Evolutionary conservation across 2,888 invertebrate species (phyloP).

Genomic region (Agriopis aurantiaria): DNA sequence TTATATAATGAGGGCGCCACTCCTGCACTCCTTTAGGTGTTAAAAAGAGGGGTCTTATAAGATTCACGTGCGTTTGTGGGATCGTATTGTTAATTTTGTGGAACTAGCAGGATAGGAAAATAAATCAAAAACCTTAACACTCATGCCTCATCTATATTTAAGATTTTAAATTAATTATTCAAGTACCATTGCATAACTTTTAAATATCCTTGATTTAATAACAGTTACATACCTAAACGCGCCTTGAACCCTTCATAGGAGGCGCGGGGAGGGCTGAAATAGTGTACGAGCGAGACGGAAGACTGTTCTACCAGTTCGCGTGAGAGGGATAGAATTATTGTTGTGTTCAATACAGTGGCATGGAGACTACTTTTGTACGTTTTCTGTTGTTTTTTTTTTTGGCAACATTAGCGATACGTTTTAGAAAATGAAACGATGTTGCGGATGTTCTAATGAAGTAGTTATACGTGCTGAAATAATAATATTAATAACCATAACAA

Average conservation of each 20-base stretch:
- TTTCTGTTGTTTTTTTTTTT: slow-evolving; percentile 21
- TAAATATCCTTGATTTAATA: slow-evolving; percentile 22
- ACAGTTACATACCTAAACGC: slow-evolving; percentile 63
- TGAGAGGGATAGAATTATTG: slow-evolving; percentile 65
- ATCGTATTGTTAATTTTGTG: too few relatives aligned
- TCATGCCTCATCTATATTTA: too few relatives aligned
- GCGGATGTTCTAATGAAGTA: slow-evolving; percentile 4
- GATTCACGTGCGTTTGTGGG: too few relatives aligned
- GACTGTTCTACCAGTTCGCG: slow-evolving; percentile 53
- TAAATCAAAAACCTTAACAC: too few relatives aligned
- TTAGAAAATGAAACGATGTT: slow-evolving; percentile 13
- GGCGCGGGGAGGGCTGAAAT: slow-evolving; percentile 53
- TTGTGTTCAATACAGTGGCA: slow-evolving; percentile 44
- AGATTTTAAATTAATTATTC: not conserved
- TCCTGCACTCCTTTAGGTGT: too few relatives aligned
- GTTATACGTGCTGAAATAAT: not conserved
- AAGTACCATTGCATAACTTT: not conserved
- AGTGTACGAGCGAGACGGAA: slow-evolving; percentile 67
- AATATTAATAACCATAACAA: not conserved
- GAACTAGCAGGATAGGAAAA: too few relatives aligned
- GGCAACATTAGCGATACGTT: slow-evolving; percentile 13
- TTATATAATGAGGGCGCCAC: too few relatives aligned
- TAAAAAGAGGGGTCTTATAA: too few relatives aligned
- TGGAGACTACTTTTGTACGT: slow-evolving; percentile 56
- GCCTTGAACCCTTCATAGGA: slow-evolving; percentile 65